Conservation (phyloP, 2,797 vertebrate species). For the Scyliorhinus canicula region DNA sequence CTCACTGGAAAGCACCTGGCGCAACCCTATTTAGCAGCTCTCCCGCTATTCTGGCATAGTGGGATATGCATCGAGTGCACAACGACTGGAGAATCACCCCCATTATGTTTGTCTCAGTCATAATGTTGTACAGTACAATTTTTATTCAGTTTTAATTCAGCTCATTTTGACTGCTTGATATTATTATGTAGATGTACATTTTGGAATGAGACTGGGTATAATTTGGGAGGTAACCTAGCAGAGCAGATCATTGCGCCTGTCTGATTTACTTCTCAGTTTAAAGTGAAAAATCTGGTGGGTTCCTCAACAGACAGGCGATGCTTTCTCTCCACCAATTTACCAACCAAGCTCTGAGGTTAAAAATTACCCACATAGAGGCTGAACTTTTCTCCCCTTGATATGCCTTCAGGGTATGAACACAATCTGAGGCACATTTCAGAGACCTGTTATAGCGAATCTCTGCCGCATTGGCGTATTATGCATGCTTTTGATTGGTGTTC, state of each 20-base stretch:
- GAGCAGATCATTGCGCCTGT: not conserved
- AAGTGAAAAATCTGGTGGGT: not conserved
- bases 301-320: not conserved
- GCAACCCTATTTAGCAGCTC: too few relatives aligned
- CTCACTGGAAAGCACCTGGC: too few relatives aligned
- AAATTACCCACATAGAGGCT: not conserved
- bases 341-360: not conserved
- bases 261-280: not conserved
- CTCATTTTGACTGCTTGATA: not conserved
- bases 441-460: not conserved
- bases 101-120: not conserved
- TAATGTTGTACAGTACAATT: not conserved
- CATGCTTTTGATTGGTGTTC: too few relatives aligned
- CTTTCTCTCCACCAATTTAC: not conserved
- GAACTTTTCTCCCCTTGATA: not conserved
- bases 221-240: not conserved
- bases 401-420: not conserved
- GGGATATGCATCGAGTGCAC: too few relatives aligned
- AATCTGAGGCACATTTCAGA: not conserved
- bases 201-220: not conserved
- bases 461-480: too few relatives aligned
- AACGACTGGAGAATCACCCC: too few relatives aligned
- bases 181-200: not conserved
- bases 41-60: too few relatives aligned
- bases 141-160: not conserved